Evolutionary conservation across 2,888 invertebrate species (phyloP), one percentile per base, ranked within the genome.

Genomic region (Netelia melanura): DNA sequence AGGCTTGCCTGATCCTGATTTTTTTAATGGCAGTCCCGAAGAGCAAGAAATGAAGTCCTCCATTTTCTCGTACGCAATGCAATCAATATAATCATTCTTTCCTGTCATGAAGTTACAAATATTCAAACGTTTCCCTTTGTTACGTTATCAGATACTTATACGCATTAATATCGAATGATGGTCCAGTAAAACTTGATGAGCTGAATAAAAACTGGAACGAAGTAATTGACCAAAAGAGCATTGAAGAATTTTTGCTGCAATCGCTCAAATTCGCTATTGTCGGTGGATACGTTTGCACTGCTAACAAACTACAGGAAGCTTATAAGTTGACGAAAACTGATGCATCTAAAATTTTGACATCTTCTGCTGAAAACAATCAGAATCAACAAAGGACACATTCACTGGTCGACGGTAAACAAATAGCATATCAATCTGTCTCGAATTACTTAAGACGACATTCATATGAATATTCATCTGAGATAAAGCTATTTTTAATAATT

Each of bases 201-300:
- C 75, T 90, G 3, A 38, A 77, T 2, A 74, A 79, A 61, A 85
- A 85, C 30, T 90, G 89, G 89, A 64, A 78, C 14, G 87, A 86
- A 25, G 79, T 82, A 1, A 81, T 38, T 1, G 38, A 38, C 38
- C 38, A 74, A 70, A 79, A 58, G 62, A 52, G 86, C 11, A 72
- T 82, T 56, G 64, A 54, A 2, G 83, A 86, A 0, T 90, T 91
- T 82, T 80, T 91, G 48, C 77, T 89, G 30, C 81, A 88, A 70
- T 89, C 90, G 6, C 48, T 86, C 10, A 89, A 87, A 82, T 78
- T 91, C 54, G 85, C 78, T 30, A 54, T 81, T 5, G 44, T 89
- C 68, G 86, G 84, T 56, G 83, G 87, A 75, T 86, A 88, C 65
- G 81, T 88, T 11, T 88, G 87, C 58, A 84, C 84, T 21, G 74